phyloP scores from a whole-genome alignment of 2,888 invertebrate genomes.

The Philereme transversata region DNA sequence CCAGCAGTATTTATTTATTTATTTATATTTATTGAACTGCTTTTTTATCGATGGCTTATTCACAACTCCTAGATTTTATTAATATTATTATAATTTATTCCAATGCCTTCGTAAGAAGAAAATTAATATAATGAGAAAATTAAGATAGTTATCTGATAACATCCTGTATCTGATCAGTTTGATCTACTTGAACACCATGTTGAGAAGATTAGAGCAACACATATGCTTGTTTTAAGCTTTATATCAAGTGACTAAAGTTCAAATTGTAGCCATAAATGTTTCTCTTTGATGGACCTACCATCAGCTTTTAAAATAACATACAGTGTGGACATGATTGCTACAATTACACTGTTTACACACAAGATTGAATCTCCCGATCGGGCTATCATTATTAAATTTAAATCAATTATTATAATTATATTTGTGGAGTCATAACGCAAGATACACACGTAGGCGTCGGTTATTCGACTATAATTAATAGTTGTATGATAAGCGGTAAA shows the following conservation, averaged over 20 bases:
- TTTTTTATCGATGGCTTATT: too few relatives aligned
- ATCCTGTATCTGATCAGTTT: conserved; percentile 16
- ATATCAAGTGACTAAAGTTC: conserved; percentile 9
- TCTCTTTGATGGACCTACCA: conserved; percentile 9
- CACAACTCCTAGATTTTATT: too few relatives aligned
- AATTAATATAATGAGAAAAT: conserved; percentile 23
- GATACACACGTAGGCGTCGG: conserved; percentile 66
- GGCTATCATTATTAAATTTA: conserved; percentile 75
- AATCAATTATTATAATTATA: conserved; percentile 81
- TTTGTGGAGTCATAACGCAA: conserved; percentile 52
- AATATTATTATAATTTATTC: not conserved
- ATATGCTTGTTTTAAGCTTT: not conserved
- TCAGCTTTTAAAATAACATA: conserved; percentile 22
- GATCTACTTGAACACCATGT: conserved; percentile 5
- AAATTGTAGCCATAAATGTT: conserved; percentile 2
- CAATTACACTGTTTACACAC: conserved; percentile 70
- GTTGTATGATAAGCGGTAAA: conserved; percentile 71
- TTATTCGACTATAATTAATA: conserved; percentile 71
- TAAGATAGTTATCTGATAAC: conserved; percentile 28
- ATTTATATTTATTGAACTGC: too few relatives aligned
- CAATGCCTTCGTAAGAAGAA: not conserved
- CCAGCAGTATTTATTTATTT: too few relatives aligned
- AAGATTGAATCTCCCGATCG: conserved; percentile 54
- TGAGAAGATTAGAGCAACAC: conserved; percentile 1
- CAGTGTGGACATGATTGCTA: conserved; percentile 39